phyloP scores from a whole-genome alignment of 2,888 invertebrate species.

The Drosophila multiciliata region DNA sequence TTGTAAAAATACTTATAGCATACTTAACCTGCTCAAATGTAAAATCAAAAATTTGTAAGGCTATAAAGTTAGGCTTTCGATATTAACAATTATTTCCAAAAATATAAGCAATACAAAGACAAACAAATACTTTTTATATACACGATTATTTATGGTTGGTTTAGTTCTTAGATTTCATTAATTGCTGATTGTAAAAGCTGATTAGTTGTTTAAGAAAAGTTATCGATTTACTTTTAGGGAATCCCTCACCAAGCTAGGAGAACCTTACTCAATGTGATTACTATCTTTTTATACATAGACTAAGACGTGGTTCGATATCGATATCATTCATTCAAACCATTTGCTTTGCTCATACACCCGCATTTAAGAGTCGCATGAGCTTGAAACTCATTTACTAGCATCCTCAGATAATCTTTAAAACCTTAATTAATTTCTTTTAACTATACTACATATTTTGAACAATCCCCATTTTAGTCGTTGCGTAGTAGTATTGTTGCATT shows the following conservation, averaged over 20 bases:
- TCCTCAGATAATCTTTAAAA: background rate
- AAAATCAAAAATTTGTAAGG: background rate
- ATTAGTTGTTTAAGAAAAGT: background rate
- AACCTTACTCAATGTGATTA: background rate
- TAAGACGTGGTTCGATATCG: background rate
- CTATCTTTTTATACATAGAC: background rate
- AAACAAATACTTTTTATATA: background rate
- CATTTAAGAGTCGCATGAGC: conserved; percentile 44
- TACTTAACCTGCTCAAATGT: background rate
- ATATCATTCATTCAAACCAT: conserved; percentile 32
- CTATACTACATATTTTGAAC: conserved; percentile 6
- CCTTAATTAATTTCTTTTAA: conserved; percentile 11
- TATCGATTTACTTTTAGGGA: background rate
- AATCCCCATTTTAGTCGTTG: conserved; percentile 44
- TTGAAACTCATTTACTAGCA: conserved; percentile 8
- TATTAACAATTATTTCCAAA: background rate
- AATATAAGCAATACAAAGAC: background rate
- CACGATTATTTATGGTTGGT: background rate
- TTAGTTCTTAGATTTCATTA: background rate
- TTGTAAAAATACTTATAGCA: background rate
- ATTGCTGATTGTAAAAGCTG: background rate
- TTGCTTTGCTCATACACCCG: conserved; percentile 40
- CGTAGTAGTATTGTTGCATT: conserved; percentile 63
- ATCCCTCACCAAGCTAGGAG: background rate
- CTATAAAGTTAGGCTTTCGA: background rate